phyloP scores from a whole-genome alignment of 2,888 invertebrate genomes.

The Rotaria magnacalcarata region DNA sequence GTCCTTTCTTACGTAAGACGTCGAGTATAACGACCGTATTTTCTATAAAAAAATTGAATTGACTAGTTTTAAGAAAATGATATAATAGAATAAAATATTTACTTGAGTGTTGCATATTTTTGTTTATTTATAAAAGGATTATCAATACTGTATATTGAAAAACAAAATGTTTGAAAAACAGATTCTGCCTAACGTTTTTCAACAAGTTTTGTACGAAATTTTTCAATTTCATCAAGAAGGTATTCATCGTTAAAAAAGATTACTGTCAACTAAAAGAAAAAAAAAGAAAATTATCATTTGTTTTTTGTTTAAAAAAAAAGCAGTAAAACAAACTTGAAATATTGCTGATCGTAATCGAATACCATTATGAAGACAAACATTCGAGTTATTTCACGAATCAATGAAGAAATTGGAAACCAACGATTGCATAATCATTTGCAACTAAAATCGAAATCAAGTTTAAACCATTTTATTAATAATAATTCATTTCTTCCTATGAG shows the following conservation, averaged over 20 bases:
- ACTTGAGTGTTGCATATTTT: conserved; percentile 84
- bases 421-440: conserved; percentile 89
- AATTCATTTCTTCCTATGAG: too few species aligned
- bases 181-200: conserved; percentile 80
- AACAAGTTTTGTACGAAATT: conserved; percentile 75
- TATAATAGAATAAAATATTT: conserved; percentile 49
- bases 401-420: conserved; percentile 82
- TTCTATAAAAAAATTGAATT: not conserved
- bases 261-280: conserved; percentile 62
- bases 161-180: conserved; percentile 74
- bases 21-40: conserved; percentile 19
- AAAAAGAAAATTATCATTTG: conserved; percentile 39
- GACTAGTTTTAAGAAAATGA: too few species aligned
- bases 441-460: conserved; percentile 48
- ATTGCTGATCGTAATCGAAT: conserved; percentile 85
- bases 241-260: conserved; percentile 92
- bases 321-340: conserved; percentile 69
- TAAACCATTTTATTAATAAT: too few species aligned
- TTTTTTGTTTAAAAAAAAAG: not conserved
- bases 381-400: conserved; percentile 73
- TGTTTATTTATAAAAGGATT: conserved; percentile 68
- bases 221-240: conserved; percentile 78
- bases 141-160: conserved; percentile 1
- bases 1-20: conserved; percentile 41
- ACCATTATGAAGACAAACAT: conserved; percentile 85